Conservation (phyloP, 2,113 vertebrate species). For the Seriola aureovittata region DNA sequence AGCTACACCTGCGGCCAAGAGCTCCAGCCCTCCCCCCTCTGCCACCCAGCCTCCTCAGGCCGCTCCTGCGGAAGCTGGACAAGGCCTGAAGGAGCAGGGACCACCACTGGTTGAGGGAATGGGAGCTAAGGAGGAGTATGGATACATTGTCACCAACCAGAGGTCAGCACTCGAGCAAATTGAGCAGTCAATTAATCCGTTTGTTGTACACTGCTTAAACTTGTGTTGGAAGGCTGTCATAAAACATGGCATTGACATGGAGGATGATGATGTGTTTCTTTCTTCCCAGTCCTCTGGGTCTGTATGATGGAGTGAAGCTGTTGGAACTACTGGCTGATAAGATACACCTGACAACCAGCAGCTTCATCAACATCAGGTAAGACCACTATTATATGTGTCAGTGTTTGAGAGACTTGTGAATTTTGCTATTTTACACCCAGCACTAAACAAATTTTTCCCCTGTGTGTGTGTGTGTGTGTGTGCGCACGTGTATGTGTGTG, state of each 20-base stretch:
- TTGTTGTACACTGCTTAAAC: background rate
- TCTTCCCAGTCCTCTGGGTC: slow-evolving; percentile 86
- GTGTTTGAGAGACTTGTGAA: background rate
- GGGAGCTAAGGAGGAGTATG: slow-evolving; percentile 89
- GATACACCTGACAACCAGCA: slow-evolving; percentile 91
- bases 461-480: too few relatives aligned
- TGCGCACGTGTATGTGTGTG: too few relatives aligned
- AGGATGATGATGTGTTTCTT: slow-evolving; percentile 15
- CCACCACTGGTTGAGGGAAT: slow-evolving; percentile 27
- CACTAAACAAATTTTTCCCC: background rate
- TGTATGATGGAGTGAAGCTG: slow-evolving; percentile 90
- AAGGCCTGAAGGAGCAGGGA: slow-evolving; percentile 51
- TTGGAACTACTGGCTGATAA: slow-evolving; percentile 92
- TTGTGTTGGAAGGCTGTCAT: background rate
- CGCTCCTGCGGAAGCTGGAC: slow-evolving; percentile 40
- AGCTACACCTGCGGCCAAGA: slow-evolving; percentile 58
- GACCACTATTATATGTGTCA: background rate
- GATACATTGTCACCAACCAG: slow-evolving; percentile 95
- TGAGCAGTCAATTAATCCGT: background rate
- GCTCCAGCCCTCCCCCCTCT: slow-evolving; percentile 16
- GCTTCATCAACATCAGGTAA: slow-evolving; percentile 98
- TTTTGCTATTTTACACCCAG: background rate
- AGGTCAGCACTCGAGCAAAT: slow-evolving; percentile 84
- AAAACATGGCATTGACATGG: background rate
- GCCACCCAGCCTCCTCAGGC: slow-evolving; percentile 47